Percentiles rank a stretch among this genome's conserved stretches.
Conservation (phyloP, 2,797 vertebrate genomes). For the Trachops cirrhosus region DNA sequence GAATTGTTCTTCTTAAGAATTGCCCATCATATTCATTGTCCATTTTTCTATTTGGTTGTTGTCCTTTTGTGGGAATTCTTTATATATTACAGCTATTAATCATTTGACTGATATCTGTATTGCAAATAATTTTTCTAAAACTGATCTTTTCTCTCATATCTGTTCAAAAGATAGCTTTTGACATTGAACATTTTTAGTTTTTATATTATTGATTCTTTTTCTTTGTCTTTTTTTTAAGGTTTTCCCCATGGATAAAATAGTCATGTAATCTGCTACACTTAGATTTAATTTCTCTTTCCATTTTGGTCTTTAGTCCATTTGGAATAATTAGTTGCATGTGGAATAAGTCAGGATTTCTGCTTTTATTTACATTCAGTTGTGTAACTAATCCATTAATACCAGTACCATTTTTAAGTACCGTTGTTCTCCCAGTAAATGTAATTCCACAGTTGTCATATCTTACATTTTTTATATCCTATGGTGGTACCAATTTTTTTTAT, state of each 20-base stretch:
- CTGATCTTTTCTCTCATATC: background rate
- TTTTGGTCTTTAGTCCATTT: background rate
- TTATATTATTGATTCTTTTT: background rate
- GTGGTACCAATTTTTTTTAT: background rate
- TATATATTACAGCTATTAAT: background rate
- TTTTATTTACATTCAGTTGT: background rate
- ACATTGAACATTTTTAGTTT: background rate
- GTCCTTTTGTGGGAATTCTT: background rate
- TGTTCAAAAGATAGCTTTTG: background rate
- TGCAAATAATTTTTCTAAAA: slow-evolving; percentile 7
- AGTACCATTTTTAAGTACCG: background rate
- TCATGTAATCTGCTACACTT: background rate
- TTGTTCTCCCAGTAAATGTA: background rate
- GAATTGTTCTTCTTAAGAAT: background rate
- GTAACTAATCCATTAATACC: background rate
- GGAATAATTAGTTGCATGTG: background rate
- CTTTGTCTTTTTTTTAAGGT: background rate
- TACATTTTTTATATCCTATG: background rate
- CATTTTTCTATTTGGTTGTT: background rate
- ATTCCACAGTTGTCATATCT: background rate
- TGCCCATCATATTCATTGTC: background rate
- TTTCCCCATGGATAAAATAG: background rate
- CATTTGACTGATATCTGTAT: background rate
- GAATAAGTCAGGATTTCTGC: background rate
- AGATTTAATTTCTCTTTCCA: background rate